phyloP scores from a whole-genome alignment of 2,113 vertebrate genomes.

The Callipepla squamata region DNA sequence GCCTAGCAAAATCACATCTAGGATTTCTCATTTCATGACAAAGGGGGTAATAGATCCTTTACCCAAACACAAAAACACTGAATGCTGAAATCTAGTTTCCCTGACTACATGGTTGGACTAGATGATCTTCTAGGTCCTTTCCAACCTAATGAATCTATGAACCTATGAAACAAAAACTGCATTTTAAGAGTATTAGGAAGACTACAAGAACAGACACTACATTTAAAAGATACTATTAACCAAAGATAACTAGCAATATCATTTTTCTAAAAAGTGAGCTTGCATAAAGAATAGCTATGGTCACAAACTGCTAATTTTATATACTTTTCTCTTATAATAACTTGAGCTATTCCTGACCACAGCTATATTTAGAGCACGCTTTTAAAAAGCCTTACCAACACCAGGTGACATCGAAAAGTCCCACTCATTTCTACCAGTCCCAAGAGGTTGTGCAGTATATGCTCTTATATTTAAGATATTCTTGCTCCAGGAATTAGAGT shows the following conservation, averaged over 20 bases:
- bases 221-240: background rate
- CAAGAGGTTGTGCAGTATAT: conserved; percentile 66
- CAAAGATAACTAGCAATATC: background rate
- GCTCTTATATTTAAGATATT: conserved; percentile 72
- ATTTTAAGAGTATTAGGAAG: background rate
- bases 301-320: background rate
- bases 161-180: background rate
- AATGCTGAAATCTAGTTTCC: background rate
- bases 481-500: conserved; percentile 68
- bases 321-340: background rate
- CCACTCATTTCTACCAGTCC: conserved; percentile 70
- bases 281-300: background rate
- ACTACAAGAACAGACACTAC: background rate
- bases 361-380: background rate
- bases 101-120: background rate
- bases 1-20: background rate
- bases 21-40: background rate
- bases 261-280: background rate
- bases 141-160: too few species aligned
- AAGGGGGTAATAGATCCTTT: background rate
- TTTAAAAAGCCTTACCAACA: conserved; percentile 78
- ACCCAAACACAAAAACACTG: background rate
- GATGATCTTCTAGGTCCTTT: too few species aligned
- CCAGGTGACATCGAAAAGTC: conserved; percentile 65
- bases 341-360: background rate